Percentiles rank a stretch among this genome's conserved stretches.
Conservation (phyloP, 2,888 invertebrate genomes). For the Dusona sp. region DNA sequence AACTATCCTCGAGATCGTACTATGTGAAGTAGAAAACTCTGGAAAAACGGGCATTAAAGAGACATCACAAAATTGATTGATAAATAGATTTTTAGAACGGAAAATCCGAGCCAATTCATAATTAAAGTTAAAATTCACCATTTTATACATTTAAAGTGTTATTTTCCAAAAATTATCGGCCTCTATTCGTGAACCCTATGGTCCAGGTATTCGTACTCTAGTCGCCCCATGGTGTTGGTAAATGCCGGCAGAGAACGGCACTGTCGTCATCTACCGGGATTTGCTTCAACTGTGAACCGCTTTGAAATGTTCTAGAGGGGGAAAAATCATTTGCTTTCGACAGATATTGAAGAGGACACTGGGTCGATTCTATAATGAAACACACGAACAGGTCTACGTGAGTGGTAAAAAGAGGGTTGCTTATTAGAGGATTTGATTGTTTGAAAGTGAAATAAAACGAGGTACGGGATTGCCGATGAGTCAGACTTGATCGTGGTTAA, state of each 20-base stretch:
- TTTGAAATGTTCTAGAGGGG: slow-evolving; percentile 57
- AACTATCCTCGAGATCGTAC: slow-evolving; percentile 37
- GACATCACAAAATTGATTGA: not conserved
- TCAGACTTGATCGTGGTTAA: slow-evolving; percentile 69
- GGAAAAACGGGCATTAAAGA: too few relatives aligned
- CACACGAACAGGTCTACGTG: slow-evolving; percentile 11
- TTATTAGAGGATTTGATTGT: slow-evolving; percentile 38
- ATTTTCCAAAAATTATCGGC: not conserved
- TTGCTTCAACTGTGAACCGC: slow-evolving; percentile 70
- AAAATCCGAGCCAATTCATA: not conserved
- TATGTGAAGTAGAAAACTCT: not conserved
- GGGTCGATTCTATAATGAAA: slow-evolving; percentile 44
- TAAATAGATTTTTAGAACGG: not conserved
- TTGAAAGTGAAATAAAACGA: slow-evolving; percentile 64
- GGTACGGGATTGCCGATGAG: slow-evolving; percentile 57
- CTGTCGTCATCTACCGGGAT: slow-evolving; percentile 79
- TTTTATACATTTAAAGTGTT: not conserved
- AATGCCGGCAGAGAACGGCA: slow-evolving; percentile 46
- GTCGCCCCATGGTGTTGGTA: slow-evolving; percentile 2
- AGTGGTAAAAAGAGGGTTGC: slow-evolving; percentile 24
- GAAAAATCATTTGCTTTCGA: slow-evolving; percentile 30
- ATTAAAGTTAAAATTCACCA: not conserved
- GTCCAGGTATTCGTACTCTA: slow-evolving; percentile 19
- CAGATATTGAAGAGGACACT: slow-evolving; percentile 53
- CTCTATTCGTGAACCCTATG: not conserved